Base-by-base conservation (phyloP, 1,140 invertebrate species). In the Platorchestia sp. region DNA sequence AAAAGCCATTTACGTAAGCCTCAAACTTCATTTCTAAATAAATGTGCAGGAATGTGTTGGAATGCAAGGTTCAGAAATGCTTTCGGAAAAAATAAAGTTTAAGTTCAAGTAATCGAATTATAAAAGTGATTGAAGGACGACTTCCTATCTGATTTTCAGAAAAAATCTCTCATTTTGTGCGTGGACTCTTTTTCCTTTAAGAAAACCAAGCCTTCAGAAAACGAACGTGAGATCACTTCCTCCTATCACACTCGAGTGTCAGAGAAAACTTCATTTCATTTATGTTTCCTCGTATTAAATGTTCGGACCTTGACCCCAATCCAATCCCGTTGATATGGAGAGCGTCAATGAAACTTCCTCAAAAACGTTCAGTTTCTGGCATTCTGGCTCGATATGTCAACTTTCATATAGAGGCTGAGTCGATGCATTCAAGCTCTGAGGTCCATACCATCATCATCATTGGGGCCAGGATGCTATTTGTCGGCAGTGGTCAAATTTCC, bases 401-500 rank as follows among this genome's bases (percentile, higher is more conserved):
- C 59, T 75, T 75, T 75, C 14, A 75, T 75, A 75, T 75, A 22
- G 36, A 75, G 59, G 59, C 59, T 75, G 14, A 75, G 59, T 36
- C 14, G 27, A 75, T 27, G 59, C 59, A 10, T 36, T 75, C 59
- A 75, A 75, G 27, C 27, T 10, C 59, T 3, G 59, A 75, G 59
- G 59, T 75, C 59, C 59, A 75, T 75, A 75, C 36, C 59, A 75
- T 75, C 59, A 75, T 75, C 59, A 75, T 75, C 59, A 75, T 75
- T 36, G 59, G 44, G 87, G 87, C 41, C 87, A 90, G 87, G 87
- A 90, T 45, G 91, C 91, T 44, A 93, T 45, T 93, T 93, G 91
- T 93, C 91, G 91, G 91, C 45, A 93, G 43, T 93, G 91, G 91
- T 44, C 91, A 42, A 44, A 93, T 93, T 93, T 93, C 91, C 91